Evolutionary conservation across 2,113 vertebrate species (phyloP), one percentile per base, ranked within the genome.

Genomic region (Clinocottus analis): DNA sequence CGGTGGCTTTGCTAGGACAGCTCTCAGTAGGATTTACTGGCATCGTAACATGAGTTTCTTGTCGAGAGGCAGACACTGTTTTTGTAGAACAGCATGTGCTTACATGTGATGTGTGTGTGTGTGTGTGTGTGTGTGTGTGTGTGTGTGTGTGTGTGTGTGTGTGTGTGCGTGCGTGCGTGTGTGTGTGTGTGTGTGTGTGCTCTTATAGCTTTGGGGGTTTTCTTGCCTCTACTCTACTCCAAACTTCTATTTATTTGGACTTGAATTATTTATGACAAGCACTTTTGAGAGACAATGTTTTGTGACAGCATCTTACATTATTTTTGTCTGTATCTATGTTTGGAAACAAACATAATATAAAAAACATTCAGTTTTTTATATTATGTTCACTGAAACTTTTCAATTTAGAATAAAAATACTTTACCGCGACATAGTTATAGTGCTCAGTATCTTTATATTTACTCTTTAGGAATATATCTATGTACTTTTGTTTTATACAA

Each of bases 21-120:
- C 79, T 87, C 87, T 80, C 77, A n/a, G 70, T 51, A 72, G 87
- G 56, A 56, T 86, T 89, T 25, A 16, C 51, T 85, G 84, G 85
- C 90, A 84, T 53, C 25, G 10, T 72, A 66, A 78, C 83, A 80
- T 63, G 21, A 64, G 65, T 85, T 83, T 77, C 75, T 62, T 73
- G 63, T 82, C 74, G 75, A 27, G 41, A 67, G 59, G 85, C 58
- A 51, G 67, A 62, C 47, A 33, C 31, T 81, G 5, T 72, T 82
- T 74, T 72, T 84, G 19, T 85, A 25, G 63, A 80, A 79, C 69
- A 84, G 45, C 56, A 56, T 84, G 68, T 82, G 62, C 49, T 77
- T 51, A 31, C 29, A 31, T 31, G 29, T 31, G 29, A 31, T 31
- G 29, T 31, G 25, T 75, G 72, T 58, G 61, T 79, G 31, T 58